phyloP scores from a whole-genome alignment of 2,113 vertebrate genomes.

The Notiomystis cincta region DNA sequence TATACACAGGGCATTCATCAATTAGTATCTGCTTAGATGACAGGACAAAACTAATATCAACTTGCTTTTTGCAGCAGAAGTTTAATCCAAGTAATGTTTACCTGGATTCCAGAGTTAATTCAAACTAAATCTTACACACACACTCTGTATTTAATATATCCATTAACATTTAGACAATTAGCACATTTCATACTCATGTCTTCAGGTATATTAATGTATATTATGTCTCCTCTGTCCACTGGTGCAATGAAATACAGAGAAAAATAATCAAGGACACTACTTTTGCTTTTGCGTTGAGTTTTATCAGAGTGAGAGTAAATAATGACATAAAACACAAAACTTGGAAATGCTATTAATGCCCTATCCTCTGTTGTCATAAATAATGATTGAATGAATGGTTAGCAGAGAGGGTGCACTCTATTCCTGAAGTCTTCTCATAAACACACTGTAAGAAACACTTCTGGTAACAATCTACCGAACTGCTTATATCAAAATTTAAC shows the following conservation, averaged over 20 bases:
- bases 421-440: not conserved
- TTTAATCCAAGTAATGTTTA: not conserved
- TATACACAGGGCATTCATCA: not conserved
- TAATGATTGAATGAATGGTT: not conserved
- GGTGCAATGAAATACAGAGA: not conserved
- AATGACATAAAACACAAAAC: not conserved
- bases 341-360: not conserved
- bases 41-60: not conserved
- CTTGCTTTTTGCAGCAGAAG: not conserved
- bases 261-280: not conserved
- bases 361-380: not conserved
- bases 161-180: not conserved
- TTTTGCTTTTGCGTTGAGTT: not conserved
- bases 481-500: not conserved
- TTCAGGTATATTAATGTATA: not conserved
- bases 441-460: not conserved
- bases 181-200: not conserved
- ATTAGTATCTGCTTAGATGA: not conserved
- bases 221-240: not conserved
- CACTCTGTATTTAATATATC: not conserved
- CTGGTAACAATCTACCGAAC: not conserved
- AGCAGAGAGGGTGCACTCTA: not conserved
- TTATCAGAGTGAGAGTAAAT: not conserved
- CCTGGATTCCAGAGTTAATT: constrained; percentile 15
- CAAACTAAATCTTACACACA: not conserved